Percentiles rank a stretch among this genome's conserved stretches.
These are phyloP conservation scores for Malurus elegans DNA, from an alignment of 2,113 vertebrate genomes.

Conservation along the genomic window DNA sequence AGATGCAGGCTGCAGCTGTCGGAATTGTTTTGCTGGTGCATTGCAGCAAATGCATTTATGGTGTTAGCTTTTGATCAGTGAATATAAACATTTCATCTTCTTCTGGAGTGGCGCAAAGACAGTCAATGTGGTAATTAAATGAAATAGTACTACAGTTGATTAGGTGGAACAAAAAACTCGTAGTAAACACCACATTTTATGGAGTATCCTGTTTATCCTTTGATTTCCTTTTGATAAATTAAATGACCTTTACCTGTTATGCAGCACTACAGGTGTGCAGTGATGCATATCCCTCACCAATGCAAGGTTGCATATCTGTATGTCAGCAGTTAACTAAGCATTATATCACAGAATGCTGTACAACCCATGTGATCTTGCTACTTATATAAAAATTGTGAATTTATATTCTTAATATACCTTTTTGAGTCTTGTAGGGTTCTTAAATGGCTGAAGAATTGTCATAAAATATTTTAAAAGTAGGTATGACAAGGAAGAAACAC, in stretches of 20 bases:
- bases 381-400: not conserved
- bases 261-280: not conserved
- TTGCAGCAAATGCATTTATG: slow-evolving; percentile 18
- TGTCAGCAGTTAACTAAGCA: not conserved
- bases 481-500: not conserved
- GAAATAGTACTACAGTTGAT: not conserved
- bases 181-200: not conserved
- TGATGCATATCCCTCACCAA: not conserved
- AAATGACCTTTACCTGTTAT: not conserved
- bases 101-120: not conserved
- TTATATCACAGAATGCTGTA: not conserved
- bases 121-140: not conserved
- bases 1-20: not conserved
- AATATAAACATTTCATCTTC: not conserved
- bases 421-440: not conserved
- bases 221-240: not conserved
- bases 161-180: not conserved
- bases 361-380: not conserved
- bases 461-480: not conserved
- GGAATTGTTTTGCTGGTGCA: not conserved
- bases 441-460: not conserved
- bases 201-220: not conserved
- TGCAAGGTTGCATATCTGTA: not conserved
- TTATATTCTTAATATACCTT: not conserved
- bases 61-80: not conserved